Conservation (phyloP, 2,797 vertebrate genomes). For the Nothura maculosa region DNA sequence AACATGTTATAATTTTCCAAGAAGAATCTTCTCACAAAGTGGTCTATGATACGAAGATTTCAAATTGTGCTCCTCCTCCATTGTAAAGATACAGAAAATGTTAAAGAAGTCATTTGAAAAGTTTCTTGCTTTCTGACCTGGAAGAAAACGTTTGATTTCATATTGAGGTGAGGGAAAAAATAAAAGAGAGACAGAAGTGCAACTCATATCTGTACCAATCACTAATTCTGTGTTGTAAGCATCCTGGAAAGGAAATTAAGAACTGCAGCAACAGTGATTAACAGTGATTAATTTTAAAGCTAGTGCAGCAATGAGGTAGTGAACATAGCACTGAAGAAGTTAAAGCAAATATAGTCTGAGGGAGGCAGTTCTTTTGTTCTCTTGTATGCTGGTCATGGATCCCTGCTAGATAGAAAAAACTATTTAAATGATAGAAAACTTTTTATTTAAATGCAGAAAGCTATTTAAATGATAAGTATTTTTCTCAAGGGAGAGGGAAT, state of each 20-base stretch:
- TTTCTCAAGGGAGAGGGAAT: neutral
- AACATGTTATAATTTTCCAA: neutral
- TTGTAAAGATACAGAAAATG: neutral
- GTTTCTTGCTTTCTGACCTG: neutral
- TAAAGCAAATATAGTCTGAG: neutral
- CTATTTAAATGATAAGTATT: neutral
- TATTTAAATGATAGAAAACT: neutral
- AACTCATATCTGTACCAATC: neutral
- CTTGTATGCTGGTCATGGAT: neutral
- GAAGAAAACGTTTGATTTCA: neutral
- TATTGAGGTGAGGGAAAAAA: neutral
- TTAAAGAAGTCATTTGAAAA: neutral
- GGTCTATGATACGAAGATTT: neutral
- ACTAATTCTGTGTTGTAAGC: neutral
- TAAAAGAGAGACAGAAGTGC: neutral
- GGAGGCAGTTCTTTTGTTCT: neutral
- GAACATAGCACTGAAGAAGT: neutral
- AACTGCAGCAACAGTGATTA: neutral
- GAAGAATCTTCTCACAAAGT: neutral
- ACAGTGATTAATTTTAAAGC: neutral
- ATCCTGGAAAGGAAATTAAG: neutral
- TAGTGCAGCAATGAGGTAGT: neutral
- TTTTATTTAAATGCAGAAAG: neutral
- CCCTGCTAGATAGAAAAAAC: neutral
- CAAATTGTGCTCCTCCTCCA: neutral